Base-by-base conservation (phyloP, 2,113 vertebrate species). In the Saccopteryx leptura region DNA sequence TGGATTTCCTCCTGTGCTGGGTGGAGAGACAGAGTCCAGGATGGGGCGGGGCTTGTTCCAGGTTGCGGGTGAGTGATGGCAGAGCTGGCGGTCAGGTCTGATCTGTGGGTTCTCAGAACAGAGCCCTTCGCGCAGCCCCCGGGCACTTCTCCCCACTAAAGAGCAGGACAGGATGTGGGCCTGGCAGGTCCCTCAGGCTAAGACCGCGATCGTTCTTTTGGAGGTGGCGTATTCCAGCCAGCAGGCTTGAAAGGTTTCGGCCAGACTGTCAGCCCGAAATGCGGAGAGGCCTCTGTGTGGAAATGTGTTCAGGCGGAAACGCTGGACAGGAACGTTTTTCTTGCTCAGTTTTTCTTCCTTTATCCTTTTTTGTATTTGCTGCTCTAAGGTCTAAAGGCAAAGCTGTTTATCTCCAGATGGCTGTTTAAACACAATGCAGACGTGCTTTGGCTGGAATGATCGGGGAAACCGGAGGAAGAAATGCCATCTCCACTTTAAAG, bases 331-430 rank as follows among this genome's bases (percentile, higher is more conserved):
- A 88, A 83, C 71, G 56, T 60, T 65, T 31, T 21, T 54, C 17
- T 65, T 14, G 2, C 90, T 97, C 61, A 17, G 24, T 13, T 31
- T 24, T 26, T 8, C 21, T 39, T 81, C 33, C 96, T 66, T 71
- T 52, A 6, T 90, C 95, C 82, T 87, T 52, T 76, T 93, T 63
- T 72, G 18, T 92, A 83, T 58, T 92, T 56, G 2, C 23, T 84
- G 23, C 48, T 94, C 63, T 94, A 88, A 96, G 93, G 72, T 83
- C 95, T 98, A 91, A 46, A 92, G 52, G 48, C 52, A 95, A 94
- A 95, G 66, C 60, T 96, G 33, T 91, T 97, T 93, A 50, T 91
- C 76, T 98, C 89, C 87, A 97, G 91, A 63, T 7, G 50, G 39
- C 71, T 86, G 74, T 95, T 98, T 92, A 97, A 97, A 93, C 10